Conservation (phyloP, 2,888 invertebrate species). For the Capitulum mitella region DNA sequence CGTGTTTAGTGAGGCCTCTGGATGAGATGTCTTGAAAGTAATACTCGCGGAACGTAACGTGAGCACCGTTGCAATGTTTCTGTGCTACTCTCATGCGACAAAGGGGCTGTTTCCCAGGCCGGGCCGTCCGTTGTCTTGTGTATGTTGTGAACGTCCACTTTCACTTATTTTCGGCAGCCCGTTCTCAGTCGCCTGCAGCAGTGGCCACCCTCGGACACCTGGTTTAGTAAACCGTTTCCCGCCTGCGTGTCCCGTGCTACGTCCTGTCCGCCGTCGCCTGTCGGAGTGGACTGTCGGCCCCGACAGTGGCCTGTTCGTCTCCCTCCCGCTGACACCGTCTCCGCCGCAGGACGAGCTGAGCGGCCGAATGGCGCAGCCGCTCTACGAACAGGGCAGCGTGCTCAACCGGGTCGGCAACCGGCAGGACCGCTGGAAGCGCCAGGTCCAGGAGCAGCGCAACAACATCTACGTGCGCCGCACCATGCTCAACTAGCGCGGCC, state of each 20-base stretch:
- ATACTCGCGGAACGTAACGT: too few relatives aligned
- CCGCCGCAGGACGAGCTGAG: conserved; percentile 6
- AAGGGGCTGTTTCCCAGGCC: too few relatives aligned
- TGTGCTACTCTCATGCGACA: too few relatives aligned
- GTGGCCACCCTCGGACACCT: too few relatives aligned
- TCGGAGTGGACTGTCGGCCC: background rate
- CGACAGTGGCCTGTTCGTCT: background rate
- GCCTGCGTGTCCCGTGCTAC: too few relatives aligned
- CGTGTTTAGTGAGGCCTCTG: too few relatives aligned
- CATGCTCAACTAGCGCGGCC: conserved; percentile 73
- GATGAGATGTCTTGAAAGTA: too few relatives aligned
- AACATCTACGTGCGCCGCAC: conserved; percentile 97
- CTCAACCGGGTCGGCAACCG: conserved; percentile 92
- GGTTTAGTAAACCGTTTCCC: too few relatives aligned
- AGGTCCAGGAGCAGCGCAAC: conserved; percentile 88
- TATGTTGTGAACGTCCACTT: too few relatives aligned
- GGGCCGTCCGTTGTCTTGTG: too few relatives aligned
- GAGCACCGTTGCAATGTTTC: too few relatives aligned
- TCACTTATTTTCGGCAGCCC: too few relatives aligned
- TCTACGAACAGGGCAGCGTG: conserved; percentile 71
- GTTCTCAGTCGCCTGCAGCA: background rate
- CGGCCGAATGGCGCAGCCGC: conserved; percentile 53
- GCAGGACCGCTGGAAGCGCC: conserved; percentile 94
- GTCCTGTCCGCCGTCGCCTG: background rate
- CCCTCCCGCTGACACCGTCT: background rate